A percentile compares a stretch with the other conserved stretches of the same genome.
phyloP scores from a whole-genome alignment of 2,113 vertebrate species.

The Rhabdomys dilectus region DNA sequence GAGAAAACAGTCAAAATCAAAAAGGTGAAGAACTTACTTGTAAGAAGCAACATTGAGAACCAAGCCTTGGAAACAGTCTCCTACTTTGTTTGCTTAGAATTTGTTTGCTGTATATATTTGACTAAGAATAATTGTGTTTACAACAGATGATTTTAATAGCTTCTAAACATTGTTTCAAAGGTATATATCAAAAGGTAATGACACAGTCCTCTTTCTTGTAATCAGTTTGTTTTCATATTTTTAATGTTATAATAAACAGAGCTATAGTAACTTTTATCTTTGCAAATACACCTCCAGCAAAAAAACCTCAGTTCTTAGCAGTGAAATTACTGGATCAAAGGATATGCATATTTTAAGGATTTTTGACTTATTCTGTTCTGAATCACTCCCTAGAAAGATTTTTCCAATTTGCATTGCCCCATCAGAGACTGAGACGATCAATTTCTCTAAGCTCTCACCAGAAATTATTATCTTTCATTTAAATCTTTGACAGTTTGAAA shows the following conservation, averaged over 20 bases:
- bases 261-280: conserved; percentile 62
- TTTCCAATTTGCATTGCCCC: conserved; percentile 32
- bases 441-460: conserved; percentile 1
- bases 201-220: conserved; percentile 22
- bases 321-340: conserved; percentile 64
- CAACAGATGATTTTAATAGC: conserved; percentile 20
- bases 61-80: not conserved
- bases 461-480: conserved; percentile 46
- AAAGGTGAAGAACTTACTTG: not conserved
- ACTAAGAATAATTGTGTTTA: conserved; percentile 19
- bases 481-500: conserved; percentile 47
- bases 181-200: not conserved
- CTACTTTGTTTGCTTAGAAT: not conserved
- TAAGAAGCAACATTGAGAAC: not conserved
- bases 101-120: not conserved
- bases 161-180: not conserved
- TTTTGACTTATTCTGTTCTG: conserved; percentile 39
- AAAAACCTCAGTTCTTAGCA: conserved; percentile 51
- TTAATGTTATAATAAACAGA: conserved; percentile 56
- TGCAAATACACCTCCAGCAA: conserved; percentile 47
- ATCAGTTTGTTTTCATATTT: conserved; percentile 50
- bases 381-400: conserved; percentile 38
- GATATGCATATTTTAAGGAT: conserved; percentile 59
- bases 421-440: conserved; percentile 36
- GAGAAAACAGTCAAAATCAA: not conserved